Evolutionary conservation across 2,797 vertebrate species (phyloP).

Genomic region (Aulostomus chinensis): DNA sequence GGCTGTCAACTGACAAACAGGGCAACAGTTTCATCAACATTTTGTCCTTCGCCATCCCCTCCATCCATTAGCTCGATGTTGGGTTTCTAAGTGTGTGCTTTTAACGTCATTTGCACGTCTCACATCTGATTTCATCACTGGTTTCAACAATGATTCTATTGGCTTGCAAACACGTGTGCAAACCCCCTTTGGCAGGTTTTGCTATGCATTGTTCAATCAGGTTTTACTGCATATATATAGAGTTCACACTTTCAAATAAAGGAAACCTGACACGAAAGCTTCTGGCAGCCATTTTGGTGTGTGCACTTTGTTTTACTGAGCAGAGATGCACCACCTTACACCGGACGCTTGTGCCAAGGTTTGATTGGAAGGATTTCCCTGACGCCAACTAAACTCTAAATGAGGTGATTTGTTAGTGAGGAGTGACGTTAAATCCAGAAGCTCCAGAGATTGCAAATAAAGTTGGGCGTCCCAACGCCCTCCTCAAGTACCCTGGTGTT

Average conservation of each 20-base stretch:
- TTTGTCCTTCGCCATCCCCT: slow-evolving; percentile 75
- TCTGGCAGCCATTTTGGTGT: slow-evolving; percentile 41
- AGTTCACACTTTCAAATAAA: slow-evolving; percentile 60
- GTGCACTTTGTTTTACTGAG: slow-evolving; percentile 38
- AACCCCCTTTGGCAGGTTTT: slow-evolving; percentile 52
- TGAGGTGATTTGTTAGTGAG: slow-evolving; percentile 42
- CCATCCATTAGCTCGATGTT: slow-evolving; percentile 80
- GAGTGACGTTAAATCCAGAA: slow-evolving; percentile 41
- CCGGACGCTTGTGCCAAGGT: slow-evolving; percentile 44
- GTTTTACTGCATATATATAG: slow-evolving; percentile 69
- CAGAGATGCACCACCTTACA: slow-evolving; percentile 37
- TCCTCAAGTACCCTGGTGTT: slow-evolving; percentile 45
- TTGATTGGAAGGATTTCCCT: slow-evolving; percentile 55
- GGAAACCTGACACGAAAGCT: slow-evolving; percentile 52
- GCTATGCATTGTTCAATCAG: slow-evolving; percentile 66
- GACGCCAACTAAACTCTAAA: slow-evolving; percentile 50
- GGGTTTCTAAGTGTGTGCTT: slow-evolving; percentile 76
- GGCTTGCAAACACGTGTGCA: slow-evolving; percentile 61
- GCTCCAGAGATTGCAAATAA: slow-evolving; percentile 23
- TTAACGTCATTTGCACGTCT: slow-evolving; percentile 78
- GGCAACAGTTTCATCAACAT: slow-evolving; percentile 77
- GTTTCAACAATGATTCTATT: slow-evolving; percentile 63
- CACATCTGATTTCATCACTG: slow-evolving; percentile 75
- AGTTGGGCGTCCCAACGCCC: slow-evolving; percentile 22
- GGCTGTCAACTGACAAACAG: slow-evolving; percentile 81